A percentile compares a stretch with the other conserved stretches of the same genome.
Conservation (phyloP, 2,888 invertebrate genomes). For the Dorcus parallelipipedus region DNA sequence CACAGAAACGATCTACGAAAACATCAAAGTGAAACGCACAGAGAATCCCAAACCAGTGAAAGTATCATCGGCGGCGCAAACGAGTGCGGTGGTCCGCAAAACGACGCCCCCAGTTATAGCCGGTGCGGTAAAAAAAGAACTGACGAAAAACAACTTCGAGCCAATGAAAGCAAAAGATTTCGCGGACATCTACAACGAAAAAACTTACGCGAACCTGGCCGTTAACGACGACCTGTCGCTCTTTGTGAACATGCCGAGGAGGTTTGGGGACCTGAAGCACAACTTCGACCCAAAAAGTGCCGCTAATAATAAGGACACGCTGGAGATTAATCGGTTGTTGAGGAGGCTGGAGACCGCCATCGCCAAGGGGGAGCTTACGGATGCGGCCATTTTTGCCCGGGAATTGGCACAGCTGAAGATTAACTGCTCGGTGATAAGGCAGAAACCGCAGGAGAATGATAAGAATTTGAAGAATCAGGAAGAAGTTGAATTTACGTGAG, state of each 20-base stretch:
- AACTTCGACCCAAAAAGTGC: conserved; percentile 18
- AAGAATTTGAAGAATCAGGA: conserved; percentile 4
- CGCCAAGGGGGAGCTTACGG: conserved; percentile 69
- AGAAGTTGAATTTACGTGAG: conserved; percentile 28
- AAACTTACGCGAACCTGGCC: conserved; percentile 51
- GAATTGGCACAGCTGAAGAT: conserved; percentile 74
- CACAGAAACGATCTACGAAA: conserved; percentile 47
- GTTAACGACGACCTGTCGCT: conserved; percentile 41
- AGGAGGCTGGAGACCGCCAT: conserved; percentile 74
- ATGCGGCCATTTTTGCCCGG: conserved; percentile 72
- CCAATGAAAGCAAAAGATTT: conserved; percentile 57
- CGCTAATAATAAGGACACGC: conserved; percentile 52
- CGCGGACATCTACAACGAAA: conserved; percentile 50
- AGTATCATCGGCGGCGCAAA: conserved; percentile 59
- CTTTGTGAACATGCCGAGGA: conserved; percentile 46
- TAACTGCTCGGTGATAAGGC: conserved; percentile 66
- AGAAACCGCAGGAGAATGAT: conserved; percentile 34
- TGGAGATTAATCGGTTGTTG: conserved; percentile 62
- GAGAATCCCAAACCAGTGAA: conserved; percentile 47
- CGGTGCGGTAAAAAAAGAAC: conserved; percentile 32
- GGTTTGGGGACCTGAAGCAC: conserved; percentile 36
- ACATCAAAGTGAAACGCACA: conserved; percentile 46
- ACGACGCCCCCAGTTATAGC: conserved; percentile 35
- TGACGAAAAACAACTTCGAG: conserved; percentile 44
- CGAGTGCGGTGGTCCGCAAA: conserved; percentile 52